Percentiles rank a stretch among this genome's conserved stretches.
phyloP scores from a whole-genome alignment of 2,113 vertebrate genomes.

The Macaca mulatta region DNA sequence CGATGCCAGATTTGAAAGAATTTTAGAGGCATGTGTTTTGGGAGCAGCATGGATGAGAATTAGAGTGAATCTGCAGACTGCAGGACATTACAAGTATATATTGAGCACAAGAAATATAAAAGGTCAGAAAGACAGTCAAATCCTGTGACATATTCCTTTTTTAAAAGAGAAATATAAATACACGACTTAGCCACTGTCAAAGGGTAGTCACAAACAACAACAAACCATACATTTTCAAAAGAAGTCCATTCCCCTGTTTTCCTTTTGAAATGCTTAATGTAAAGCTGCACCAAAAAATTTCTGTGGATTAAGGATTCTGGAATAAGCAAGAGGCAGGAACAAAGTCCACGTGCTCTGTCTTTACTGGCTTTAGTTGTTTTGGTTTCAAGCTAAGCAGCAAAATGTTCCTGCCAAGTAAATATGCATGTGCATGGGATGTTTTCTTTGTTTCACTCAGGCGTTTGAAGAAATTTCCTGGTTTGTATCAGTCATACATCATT shows the following conservation, averaged over 20 bases:
- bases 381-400: conserved; percentile 65
- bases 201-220: background rate
- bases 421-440: conserved; percentile 31
- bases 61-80: background rate
- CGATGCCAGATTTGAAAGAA: conserved; percentile 30
- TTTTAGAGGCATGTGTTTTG: conserved; percentile 31
- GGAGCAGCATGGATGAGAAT: background rate
- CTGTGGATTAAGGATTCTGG: conserved; percentile 25
- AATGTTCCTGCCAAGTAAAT: conserved; percentile 62
- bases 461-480: conserved; percentile 76
- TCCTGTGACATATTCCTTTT: background rate
- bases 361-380: conserved; percentile 71
- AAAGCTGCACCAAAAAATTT: conserved; percentile 37
- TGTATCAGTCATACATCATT: conserved; percentile 75
- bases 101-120: background rate
- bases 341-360: conserved; percentile 1
- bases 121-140: background rate
- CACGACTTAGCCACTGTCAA: background rate
- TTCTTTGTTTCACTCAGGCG: conserved; percentile 77
- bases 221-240: background rate
- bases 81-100: background rate
- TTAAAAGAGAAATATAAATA: conserved; percentile 52
- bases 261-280: conserved; percentile 61
- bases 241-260: background rate
- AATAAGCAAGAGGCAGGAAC: conserved; percentile 60